Conservation (phyloP, 1,140 invertebrate genomes). For the Diploscapter pachys region DNA sequence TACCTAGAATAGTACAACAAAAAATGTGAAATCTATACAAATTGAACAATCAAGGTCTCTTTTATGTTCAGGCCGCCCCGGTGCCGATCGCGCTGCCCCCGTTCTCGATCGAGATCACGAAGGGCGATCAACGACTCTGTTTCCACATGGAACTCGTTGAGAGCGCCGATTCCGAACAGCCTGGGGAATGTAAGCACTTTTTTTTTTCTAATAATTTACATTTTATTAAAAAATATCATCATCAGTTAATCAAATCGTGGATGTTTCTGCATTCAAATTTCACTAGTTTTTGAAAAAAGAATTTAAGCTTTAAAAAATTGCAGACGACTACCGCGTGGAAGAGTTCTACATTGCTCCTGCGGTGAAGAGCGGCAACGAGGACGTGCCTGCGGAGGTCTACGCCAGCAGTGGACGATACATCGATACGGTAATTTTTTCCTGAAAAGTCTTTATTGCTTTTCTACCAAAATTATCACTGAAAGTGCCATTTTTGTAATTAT, state of each 20-base stretch:
- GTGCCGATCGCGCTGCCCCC: constrained; percentile 47
- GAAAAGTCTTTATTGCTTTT: background rate
- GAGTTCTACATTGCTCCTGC: constrained; percentile 57
- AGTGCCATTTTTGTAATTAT: too few species aligned
- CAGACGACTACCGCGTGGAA: constrained; percentile 53
- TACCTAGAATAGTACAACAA: too few species aligned
- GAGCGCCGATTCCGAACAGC: constrained; percentile 33
- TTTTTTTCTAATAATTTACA: background rate
- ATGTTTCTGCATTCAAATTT: background rate
- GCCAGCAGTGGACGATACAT: constrained; percentile 57
- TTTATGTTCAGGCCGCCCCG: constrained; percentile 32
- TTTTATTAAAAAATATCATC: background rate
- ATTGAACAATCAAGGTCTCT: background rate
- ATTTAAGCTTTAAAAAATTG: background rate
- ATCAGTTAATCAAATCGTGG: too few species aligned
- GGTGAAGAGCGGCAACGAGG: constrained; percentile 45
- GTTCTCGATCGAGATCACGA: constrained; percentile 52
- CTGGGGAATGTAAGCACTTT: constrained; percentile 42
- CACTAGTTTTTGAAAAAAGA: background rate
- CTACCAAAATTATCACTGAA: too few species aligned
- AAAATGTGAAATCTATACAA: too few species aligned
- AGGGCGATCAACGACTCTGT: constrained; percentile 49
- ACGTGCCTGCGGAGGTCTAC: constrained; percentile 48
- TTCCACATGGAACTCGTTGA: constrained; percentile 51
- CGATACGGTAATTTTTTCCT: constrained; percentile 40